Evolutionary conservation across 2,888 invertebrate genomes (phyloP).

Genomic region (Philereme vetulata): DNA sequence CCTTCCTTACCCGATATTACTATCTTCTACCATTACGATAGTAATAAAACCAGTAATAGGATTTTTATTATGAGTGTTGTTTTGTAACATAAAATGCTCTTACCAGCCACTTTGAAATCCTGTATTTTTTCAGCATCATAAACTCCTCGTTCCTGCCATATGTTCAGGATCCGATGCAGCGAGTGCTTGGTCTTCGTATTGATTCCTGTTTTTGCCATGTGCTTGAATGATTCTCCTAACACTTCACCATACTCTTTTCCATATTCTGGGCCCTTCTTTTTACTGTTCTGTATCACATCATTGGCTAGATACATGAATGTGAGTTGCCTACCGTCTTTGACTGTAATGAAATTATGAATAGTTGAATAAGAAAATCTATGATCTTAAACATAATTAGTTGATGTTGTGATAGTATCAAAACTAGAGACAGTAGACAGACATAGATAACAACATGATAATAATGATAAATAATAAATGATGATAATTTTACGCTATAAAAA

Average conservation of each 20-base stretch:
- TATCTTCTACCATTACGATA: no score
- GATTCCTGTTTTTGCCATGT: constrained; percentile 89
- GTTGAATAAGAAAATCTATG: background rate
- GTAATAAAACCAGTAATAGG: no score
- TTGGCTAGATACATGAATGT: constrained; percentile 99
- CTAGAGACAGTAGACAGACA: no score
- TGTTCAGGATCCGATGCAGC: constrained; percentile 91
- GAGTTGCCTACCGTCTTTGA: constrained; percentile 92
- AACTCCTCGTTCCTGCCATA: constrained; percentile 97
- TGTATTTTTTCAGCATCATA: constrained; percentile 92
- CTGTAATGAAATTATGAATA: constrained; percentile 71
- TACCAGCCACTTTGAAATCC: constrained; percentile 88
- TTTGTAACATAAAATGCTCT: constrained; percentile 29
- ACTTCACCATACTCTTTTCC: constrained; percentile 93
- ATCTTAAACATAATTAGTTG: background rate
- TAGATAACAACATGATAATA: no score
- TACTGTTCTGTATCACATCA: constrained; percentile 99
- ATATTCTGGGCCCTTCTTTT: constrained; percentile 98
- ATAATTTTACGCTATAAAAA: no score
- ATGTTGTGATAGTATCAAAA: background rate
- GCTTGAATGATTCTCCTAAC: constrained; percentile 92
- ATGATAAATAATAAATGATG: no score
- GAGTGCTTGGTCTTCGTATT: constrained; percentile 93
- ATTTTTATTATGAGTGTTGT: no score
- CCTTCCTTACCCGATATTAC: no score